Evolutionary conservation across 2,888 invertebrate genomes (phyloP), one percentile per base, ranked within the genome.

Genomic region (Leptopilina drosophilae): DNA sequence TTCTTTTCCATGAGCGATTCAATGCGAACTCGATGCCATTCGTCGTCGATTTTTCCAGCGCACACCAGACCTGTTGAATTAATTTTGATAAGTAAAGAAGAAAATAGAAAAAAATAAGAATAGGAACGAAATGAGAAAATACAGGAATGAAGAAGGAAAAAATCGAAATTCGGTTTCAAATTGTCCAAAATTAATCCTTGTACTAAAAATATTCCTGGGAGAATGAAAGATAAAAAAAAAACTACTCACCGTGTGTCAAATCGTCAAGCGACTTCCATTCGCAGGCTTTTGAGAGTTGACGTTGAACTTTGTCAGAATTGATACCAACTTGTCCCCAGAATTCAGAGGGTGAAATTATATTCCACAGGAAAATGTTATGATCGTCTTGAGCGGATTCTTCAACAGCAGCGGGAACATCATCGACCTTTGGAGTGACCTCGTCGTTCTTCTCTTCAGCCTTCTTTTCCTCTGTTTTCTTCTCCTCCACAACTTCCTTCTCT

Each of bases 241-340:
- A 26, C 26, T 64, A 66, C 66, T 4, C 40, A 67, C 67, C 46
- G 46, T 46, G 15, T 11, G 15, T 15, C 9, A 67, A 42, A 14
- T 67, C 46, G 15, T 67, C 67, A 15, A 67, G 4, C 46, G 15
- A n/a, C 8, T 5, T 5, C 67, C 67, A 67, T 9, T 67, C 46
- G n/a, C 46, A 46, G 40, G 67, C 67, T 5, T 67, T 6, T 1
- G 2, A 46, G 46, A 67, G 46, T 67, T 20, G n/a, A 6, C 4
- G 15, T 46, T 6, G 15, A 46, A 67, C 15, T 49, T 46, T 46
- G 73, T 26, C 82, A 82, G 14, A 76, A 0, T 93, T 92, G 73
- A 91, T 91, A 3, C 92, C 92, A 0, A 86, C 80, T 78, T 92
- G 92, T 1, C 91, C 85, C 88, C 90, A 92, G 76, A 92, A 92